A percentile compares a stretch with the other conserved stretches of the same genome.
Conservation (phyloP, 2,797 vertebrate genomes). For the Mareca penelope region DNA sequence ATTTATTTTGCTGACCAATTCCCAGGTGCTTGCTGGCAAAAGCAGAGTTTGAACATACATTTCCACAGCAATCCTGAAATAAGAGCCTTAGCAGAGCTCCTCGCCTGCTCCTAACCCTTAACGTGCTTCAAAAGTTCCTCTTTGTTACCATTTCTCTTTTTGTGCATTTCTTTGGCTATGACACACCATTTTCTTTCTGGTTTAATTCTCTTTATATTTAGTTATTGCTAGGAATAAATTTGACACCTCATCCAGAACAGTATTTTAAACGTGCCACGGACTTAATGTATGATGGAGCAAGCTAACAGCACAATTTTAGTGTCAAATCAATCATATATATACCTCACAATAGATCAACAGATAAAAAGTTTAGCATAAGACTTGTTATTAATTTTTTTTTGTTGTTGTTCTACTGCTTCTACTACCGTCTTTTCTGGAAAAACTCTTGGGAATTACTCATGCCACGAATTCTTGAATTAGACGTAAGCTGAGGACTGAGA, state of each 20-base stretch:
- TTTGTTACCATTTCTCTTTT: not conserved
- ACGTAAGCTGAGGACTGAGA: not conserved
- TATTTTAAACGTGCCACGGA: not conserved
- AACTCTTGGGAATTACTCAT: not conserved
- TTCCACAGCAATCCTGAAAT: conserved; percentile 53
- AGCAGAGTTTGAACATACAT: conserved; percentile 47
- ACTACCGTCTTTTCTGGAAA: not conserved
- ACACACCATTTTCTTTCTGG: not conserved
- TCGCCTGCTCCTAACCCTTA: not conserved
- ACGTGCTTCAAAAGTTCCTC: not conserved
- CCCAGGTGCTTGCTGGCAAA: conserved; percentile 70
- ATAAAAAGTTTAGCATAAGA: not conserved
- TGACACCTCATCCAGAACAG: not conserved
- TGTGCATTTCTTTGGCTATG: not conserved
- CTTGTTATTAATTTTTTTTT: not conserved
- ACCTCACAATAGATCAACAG: not conserved
- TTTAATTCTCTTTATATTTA: not conserved
- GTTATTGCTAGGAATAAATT: not conserved
- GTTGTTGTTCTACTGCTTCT: not conserved
- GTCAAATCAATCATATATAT: not conserved
- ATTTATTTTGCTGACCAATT: conserved; percentile 73
- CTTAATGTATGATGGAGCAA: not conserved
- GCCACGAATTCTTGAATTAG: not conserved
- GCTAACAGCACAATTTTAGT: not conserved
- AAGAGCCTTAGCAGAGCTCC: conserved; percentile 34